Evolutionary conservation across 2,888 invertebrate genomes (phyloP).

Genomic region (Clepsis dumicolana): DNA sequence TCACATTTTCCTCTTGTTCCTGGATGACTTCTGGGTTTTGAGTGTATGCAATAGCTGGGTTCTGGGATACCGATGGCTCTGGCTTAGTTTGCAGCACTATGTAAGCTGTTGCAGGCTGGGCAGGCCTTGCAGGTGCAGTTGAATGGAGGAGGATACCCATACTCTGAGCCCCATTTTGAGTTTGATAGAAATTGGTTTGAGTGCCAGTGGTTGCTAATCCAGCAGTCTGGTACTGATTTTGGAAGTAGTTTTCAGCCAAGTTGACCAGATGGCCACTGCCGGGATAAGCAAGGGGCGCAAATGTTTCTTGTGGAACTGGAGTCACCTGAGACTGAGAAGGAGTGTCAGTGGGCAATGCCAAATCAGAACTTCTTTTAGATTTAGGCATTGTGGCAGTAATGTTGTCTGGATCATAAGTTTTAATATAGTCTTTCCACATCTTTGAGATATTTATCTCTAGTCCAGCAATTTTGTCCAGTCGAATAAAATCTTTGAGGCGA

Average conservation of each 20-base stretch:
- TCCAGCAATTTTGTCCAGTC: conserved; percentile 84
- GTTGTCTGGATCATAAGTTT: conserved; percentile 83
- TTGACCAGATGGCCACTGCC: conserved; percentile 81
- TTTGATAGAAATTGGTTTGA: conserved; percentile 78
- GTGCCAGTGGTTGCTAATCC: conserved; percentile 66
- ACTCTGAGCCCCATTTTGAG: conserved; percentile 73
- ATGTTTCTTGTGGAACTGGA: conserved; percentile 66
- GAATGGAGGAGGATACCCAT: conserved; percentile 80
- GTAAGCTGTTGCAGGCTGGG: conserved; percentile 75
- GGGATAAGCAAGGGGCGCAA: conserved; percentile 73
- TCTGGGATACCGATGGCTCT: conserved; percentile 64
- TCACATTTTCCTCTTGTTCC: conserved; percentile 55
- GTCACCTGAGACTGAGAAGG: conserved; percentile 55
- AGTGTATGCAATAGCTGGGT: conserved; percentile 58
- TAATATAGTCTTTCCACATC: conserved; percentile 87
- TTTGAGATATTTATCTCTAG: conserved; percentile 86
- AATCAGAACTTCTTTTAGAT: conserved; percentile 74
- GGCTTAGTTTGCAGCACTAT: conserved; percentile 78
- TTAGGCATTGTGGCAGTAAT: conserved; percentile 80
- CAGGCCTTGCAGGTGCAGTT: conserved; percentile 63
- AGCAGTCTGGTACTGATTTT: conserved; percentile 79
- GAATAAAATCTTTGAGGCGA: conserved; percentile 81
- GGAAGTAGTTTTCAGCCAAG: conserved; percentile 82
- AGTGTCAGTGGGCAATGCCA: conserved; percentile 59
- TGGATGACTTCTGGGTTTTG: conserved; percentile 57